Evolutionary conservation across 2,113 vertebrate genomes (phyloP).

Genomic region (Callocephalon fimbriatum): DNA sequence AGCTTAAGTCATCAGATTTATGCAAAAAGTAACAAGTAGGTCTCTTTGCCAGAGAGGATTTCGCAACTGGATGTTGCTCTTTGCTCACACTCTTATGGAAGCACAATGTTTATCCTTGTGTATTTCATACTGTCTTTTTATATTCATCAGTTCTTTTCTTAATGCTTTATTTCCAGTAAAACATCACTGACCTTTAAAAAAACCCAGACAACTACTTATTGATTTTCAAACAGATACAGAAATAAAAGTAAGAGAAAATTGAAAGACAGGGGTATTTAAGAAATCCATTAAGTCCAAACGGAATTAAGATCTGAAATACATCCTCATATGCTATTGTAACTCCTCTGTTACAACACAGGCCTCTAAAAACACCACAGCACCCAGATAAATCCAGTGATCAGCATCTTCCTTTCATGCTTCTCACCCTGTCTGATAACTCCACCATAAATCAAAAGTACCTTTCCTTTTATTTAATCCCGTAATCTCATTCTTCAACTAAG

Average conservation of each 20-base stretch:
- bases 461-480: neutral
- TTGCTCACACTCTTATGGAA: neutral
- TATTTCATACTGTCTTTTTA: neutral
- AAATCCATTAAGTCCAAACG: neutral
- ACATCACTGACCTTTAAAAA: neutral
- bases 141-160: neutral
- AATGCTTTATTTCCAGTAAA: neutral
- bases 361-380: neutral
- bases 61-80: neutral
- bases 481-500: neutral
- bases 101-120: neutral
- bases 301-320: neutral
- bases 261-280: neutral
- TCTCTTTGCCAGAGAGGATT: neutral
- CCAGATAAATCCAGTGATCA: neutral
- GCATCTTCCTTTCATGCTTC: neutral
- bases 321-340: neutral
- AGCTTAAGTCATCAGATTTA: conserved; percentile 60
- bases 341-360: neutral
- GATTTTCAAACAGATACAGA: neutral
- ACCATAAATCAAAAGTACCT: neutral
- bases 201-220: neutral
- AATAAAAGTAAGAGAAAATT: neutral
- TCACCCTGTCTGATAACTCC: neutral
- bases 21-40: conserved; percentile 59